Conservation (phyloP, 2,888 invertebrate species). For the Mesorhabditis sp. region DNA sequence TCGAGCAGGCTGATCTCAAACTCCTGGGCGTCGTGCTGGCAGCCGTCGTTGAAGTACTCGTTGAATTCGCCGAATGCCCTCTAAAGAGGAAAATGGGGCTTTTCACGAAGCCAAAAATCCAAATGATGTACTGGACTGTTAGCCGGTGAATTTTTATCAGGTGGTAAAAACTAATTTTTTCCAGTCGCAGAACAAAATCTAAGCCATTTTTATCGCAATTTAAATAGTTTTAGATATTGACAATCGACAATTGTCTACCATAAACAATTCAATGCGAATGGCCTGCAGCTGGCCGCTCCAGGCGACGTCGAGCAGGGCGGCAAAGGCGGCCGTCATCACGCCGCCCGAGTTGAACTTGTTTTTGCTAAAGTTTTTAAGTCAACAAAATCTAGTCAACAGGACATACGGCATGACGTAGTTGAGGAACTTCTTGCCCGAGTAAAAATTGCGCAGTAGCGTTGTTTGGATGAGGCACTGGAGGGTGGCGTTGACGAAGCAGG, state of each 20-base stretch:
- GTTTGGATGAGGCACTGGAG: constrained; percentile 51
- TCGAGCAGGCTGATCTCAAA: constrained; percentile 63
- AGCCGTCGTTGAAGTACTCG: constrained; percentile 36
- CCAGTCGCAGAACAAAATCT: background rate
- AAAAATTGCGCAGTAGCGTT: constrained; percentile 32
- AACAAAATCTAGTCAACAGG: background rate
- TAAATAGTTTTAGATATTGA: background rate
- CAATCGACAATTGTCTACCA: constrained; percentile 15
- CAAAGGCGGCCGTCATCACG: constrained; percentile 44
- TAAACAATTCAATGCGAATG: constrained; percentile 40
- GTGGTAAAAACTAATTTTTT: background rate
- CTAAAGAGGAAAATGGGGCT: constrained; percentile 22
- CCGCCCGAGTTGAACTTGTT: constrained; percentile 45
- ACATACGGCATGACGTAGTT: constrained; percentile 30
- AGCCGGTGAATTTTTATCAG: background rate
- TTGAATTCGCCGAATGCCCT: constrained; percentile 33
- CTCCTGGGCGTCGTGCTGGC: constrained; percentile 66
- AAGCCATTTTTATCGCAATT: too few species aligned
- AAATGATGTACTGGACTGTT: too few species aligned
- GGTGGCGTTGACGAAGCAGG: constrained; percentile 28
- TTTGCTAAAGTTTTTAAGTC: constrained; percentile 21
- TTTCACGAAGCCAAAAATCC: too few species aligned
- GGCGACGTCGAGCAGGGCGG: constrained; percentile 42
- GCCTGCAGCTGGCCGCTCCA: constrained; percentile 44
- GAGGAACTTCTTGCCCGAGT: constrained; percentile 32